phyloP scores from a whole-genome alignment of 2,113 vertebrate species.

The Chloebia gouldiae region DNA sequence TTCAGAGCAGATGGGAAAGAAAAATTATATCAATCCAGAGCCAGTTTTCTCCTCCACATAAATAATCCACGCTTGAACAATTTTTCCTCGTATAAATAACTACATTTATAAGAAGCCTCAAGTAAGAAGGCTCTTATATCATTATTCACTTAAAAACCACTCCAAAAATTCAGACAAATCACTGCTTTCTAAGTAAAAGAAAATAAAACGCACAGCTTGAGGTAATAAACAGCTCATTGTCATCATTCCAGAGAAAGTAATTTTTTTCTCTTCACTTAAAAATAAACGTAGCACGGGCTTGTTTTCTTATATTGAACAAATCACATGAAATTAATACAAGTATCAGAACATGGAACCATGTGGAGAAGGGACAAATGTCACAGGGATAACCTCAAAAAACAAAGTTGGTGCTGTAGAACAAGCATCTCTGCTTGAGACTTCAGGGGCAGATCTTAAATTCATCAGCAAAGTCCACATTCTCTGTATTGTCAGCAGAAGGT shows the following conservation, averaged over 20 bases:
- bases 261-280: not conserved
- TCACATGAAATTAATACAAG: not conserved
- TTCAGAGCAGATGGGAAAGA: conserved; percentile 10
- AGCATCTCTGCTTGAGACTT: not conserved
- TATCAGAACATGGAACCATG: not conserved
- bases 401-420: not conserved
- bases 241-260: not conserved
- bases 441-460: not conserved
- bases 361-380: not conserved
- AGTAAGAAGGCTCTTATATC: conserved; percentile 39
- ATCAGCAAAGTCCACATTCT: not conserved
- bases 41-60: conserved; percentile 15
- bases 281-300: not conserved
- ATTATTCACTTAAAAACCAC: conserved; percentile 59
- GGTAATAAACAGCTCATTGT: conserved; percentile 51
- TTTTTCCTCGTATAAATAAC: conserved; percentile 49
- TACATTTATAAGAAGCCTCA: conserved; percentile 38
- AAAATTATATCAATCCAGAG: conserved; percentile 16
- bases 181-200: conserved; percentile 38
- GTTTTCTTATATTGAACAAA: not conserved
- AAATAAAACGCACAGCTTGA: conserved; percentile 42
- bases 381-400: not conserved
- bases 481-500: not conserved
- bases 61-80: conserved; percentile 20
- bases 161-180: conserved; percentile 55